Base-by-base conservation (phyloP, 2,888 invertebrate species). In the Agriopis leucophaearia region DNA sequence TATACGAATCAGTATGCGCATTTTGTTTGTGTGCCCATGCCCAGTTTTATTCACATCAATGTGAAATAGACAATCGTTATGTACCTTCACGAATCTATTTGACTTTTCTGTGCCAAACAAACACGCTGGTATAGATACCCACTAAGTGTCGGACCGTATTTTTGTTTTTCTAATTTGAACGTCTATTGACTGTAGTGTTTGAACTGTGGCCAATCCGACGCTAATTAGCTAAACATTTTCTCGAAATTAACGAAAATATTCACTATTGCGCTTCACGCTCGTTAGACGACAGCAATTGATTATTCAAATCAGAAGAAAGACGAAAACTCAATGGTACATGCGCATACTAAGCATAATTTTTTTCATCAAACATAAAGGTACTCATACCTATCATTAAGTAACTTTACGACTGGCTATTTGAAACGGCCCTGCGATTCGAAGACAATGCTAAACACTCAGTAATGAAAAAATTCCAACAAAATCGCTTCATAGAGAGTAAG, bases 131-230 rank as follows among this genome's bases (percentile, higher is more conserved):
- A 18, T 38, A 58, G 27, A 27, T 27, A 38, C n/a, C n/a, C n/a
- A n/a, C 16, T 58, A 38, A 27, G 18, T 8, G 16, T 57, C 45
- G 57, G 16, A 47, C 36, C 36, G 13, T 47, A 55, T 47, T 45
- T 45, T 57, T 45, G 57, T 47, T 48, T 58, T 45, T 48, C 36
- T 35, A 27, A 38, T 16, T 13, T 13, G 9, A 27, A 45, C 50
- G 35, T 50, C n/a, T 51, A 36, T 51, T 51, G 35, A 35, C 45
- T 38, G 45, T 36, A 4, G 36, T 68, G 58, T 66, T 72, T 75
- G 71, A 73, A 68, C 69, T 68, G 68, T 58, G 42, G 67, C 72
- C 69, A 72, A 73, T 64, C 60, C 64, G 56, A 63, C 61, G 63
- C 70, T 71, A 70, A 70, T 71, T 70, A 71, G 56, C 63, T 15